Base-by-base conservation (phyloP, 1,140 invertebrate species). In the Alviniconcha marisindica region DNA sequence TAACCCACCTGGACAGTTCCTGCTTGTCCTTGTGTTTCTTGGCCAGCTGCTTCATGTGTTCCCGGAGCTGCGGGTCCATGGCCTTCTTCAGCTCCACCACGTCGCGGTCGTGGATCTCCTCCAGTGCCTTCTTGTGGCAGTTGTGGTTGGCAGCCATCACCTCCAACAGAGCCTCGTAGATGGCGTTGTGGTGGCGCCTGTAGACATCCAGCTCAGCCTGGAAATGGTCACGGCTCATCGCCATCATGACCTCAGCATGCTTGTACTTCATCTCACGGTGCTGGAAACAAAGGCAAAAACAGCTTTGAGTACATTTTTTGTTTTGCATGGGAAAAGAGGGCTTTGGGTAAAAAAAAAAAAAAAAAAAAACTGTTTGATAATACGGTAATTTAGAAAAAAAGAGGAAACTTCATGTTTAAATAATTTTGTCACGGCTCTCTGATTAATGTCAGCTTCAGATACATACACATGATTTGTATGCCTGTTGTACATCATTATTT, bases 1-100 rank as follows among this genome's bases (percentile, higher is more conserved):
- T 48, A 31, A 76, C 77, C 60, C 71, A 91, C 90, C 96, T 95
- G 56, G 96, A 96, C 84, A 98, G 94, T 92, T 98, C 98, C 88
- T 98, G 97, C 90, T 97, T 96, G 91, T 99, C 97, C 88, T 95
- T 96, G 89, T 97, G 96, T 83, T 95, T 95, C 87, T 96, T 96
- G 24, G 96, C 95, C 74, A 97, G 93, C 44, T 94, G 95, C 91
- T 97, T 97, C 60, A 98, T 96, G 91, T 98, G 97, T 77, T 97
- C 96, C 85, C 97, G 95, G 81, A 96, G 95, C 84, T 96, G 95
- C 36, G 95, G 95, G 85, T 98, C 96, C 84, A 98, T 93, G 89
- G 96, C 95, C 89, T 96, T 96, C 95, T 97, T 97, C 24, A 98
- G 95, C 85, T 97, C 97, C 51, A 95, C 95, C 7, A 93, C 93